phyloP scores from a whole-genome alignment of 2,888 invertebrate species.

The Octonoba sinensis region DNA sequence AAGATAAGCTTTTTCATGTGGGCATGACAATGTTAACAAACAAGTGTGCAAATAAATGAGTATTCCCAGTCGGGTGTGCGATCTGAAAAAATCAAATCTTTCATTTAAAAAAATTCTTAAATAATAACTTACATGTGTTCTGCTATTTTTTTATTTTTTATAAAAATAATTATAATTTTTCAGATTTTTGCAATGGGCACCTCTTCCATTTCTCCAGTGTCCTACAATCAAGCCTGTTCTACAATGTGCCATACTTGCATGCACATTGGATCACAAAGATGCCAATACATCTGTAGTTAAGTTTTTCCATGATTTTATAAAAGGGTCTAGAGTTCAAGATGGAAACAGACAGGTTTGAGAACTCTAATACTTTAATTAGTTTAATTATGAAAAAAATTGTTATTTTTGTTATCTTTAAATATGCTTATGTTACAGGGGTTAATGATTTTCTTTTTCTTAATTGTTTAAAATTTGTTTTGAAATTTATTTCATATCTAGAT shows the following conservation, averaged over 20 bases:
- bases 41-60: no score
- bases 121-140: no score
- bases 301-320: constrained; percentile 88
- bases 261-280: constrained; percentile 91
- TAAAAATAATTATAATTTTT: constrained; percentile 67
- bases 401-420: neutral
- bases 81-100: no score
- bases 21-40: no score
- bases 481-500: no score
- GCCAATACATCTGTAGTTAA: constrained; percentile 97
- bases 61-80: no score
- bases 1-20: no score
- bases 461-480: no score
- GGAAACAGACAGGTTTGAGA: constrained; percentile 32
- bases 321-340: constrained; percentile 72
- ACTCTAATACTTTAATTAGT: neutral
- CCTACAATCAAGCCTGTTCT: constrained; percentile 81
- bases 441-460: neutral
- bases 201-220: constrained; percentile 84
- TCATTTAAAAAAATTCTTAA: no score
- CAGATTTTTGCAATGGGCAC: constrained; percentile 88
- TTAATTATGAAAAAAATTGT: neutral
- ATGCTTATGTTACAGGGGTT: neutral
- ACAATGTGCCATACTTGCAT: constrained; percentile 85
- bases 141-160: neutral